phyloP scores from a whole-genome alignment of 2,888 invertebrate species.

The Halictus quadricinctus region DNA sequence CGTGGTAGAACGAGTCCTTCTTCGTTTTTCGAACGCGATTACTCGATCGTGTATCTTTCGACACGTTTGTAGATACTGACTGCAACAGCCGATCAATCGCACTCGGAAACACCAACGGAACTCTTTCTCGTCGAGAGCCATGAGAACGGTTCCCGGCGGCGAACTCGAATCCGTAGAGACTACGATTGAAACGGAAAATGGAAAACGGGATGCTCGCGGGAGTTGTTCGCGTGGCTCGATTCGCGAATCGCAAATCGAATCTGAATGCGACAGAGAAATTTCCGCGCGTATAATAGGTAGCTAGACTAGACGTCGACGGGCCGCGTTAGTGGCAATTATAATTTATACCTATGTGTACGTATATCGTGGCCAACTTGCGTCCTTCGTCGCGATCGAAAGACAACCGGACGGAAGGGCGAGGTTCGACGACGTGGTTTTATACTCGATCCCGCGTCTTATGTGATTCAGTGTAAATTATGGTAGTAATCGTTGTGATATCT shows the following conservation, averaged over 20 bases:
- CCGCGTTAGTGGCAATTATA: constrained; percentile 19
- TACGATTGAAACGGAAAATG: not conserved
- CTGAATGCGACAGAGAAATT: not conserved
- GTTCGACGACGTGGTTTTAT: constrained; percentile 21
- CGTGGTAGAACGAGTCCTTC: not conserved
- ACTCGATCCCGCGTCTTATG: constrained; percentile 27
- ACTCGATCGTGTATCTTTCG: not conserved
- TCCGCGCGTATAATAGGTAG: constrained; percentile 17
- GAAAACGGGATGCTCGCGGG: not conserved
- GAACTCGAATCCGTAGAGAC: not conserved
- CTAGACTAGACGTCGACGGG: not conserved
- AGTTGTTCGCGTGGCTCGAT: not conserved
- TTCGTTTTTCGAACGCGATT: not conserved
- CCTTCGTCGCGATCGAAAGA: constrained; percentile 24
- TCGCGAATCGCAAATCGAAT: not conserved
- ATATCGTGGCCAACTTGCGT: constrained; percentile 24
- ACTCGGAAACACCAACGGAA: constrained; percentile 10
- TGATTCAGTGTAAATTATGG: constrained; percentile 41
- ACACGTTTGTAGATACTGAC: constrained; percentile 27
- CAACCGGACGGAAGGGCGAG: constrained; percentile 11
- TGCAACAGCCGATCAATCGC: constrained; percentile 18
- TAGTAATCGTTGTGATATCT: constrained; percentile 59
- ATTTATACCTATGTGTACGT: constrained; percentile 25
- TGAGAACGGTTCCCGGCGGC: not conserved
- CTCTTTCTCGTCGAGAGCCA: not conserved